phyloP scores from a whole-genome alignment of 2,797 vertebrate species.

The Cercopithecus diana region DNA sequence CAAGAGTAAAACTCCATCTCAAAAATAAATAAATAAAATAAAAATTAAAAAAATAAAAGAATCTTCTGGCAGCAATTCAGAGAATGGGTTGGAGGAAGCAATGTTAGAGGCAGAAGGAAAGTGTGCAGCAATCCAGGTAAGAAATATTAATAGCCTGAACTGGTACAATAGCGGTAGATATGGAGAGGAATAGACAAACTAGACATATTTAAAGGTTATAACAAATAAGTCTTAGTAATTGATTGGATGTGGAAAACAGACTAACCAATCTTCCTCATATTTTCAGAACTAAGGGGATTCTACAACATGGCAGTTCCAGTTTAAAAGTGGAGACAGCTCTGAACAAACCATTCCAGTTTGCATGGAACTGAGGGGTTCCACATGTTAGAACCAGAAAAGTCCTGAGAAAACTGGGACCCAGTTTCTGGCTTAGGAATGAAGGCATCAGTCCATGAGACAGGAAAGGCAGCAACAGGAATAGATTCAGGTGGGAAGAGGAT shows the following conservation, averaged over 20 bases:
- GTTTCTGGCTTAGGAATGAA: neutral
- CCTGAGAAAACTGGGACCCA: neutral
- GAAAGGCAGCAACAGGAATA: neutral
- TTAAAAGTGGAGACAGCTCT: neutral
- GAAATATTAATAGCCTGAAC: neutral
- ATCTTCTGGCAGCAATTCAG: slow-evolving; percentile 23
- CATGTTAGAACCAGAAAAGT: neutral
- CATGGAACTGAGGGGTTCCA: neutral
- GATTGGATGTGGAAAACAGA: neutral
- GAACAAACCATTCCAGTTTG: neutral
- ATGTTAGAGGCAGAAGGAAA: neutral
- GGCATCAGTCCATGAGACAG: neutral
- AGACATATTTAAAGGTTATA: neutral
- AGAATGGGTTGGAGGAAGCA: neutral
- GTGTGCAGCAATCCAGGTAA: neutral
- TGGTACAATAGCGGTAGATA: neutral
- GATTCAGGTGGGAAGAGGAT: neutral
- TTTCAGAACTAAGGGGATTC: neutral
- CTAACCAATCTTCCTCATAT: neutral
- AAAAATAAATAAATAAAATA: neutral
- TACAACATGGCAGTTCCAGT: neutral
- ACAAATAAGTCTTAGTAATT: neutral
- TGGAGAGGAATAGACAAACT: neutral
- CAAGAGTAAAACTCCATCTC: neutral
- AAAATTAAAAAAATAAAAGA: neutral